Conservation (phyloP, 2,888 invertebrate genomes). For the Drosophila suboccidentalis region DNA sequence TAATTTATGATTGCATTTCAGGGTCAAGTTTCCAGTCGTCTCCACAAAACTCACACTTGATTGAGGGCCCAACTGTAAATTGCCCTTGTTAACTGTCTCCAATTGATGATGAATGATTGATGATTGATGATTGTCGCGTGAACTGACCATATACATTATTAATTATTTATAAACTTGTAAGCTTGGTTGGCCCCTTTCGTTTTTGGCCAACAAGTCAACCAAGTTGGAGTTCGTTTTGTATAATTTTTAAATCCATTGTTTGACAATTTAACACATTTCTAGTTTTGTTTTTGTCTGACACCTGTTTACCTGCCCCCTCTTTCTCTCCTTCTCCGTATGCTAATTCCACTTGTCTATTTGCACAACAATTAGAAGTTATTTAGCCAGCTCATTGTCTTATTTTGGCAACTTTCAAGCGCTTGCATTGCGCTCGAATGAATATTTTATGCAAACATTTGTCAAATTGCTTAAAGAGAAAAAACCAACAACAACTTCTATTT, state of each 20-base stretch:
- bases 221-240: slow-evolving; percentile 32
- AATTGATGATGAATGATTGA: slow-evolving; percentile 66
- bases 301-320: slow-evolving; percentile 3
- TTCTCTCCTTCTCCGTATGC: slow-evolving; percentile 32
- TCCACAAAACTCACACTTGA: slow-evolving; percentile 23
- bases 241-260: slow-evolving; percentile 55
- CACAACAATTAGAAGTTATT: slow-evolving; percentile 77
- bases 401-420: slow-evolving; percentile 58
- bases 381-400: slow-evolving; percentile 68
- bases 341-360: slow-evolving; percentile 64
- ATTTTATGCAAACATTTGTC: slow-evolving; percentile 72
- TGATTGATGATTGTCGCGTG: slow-evolving; percentile 79
- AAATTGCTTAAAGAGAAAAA: slow-evolving; percentile 29
- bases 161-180: slow-evolving; percentile 54
- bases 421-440: slow-evolving; percentile 72
- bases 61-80: slow-evolving; percentile 47
- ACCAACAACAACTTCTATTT: slow-evolving; percentile 29
- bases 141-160: slow-evolving; percentile 30
- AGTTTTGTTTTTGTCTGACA: slow-evolving; percentile 26
- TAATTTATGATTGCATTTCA: slow-evolving; percentile 47
- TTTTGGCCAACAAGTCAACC: slow-evolving; percentile 46
- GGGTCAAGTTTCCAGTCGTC: slow-evolving; percentile 53
- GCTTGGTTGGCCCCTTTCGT: slow-evolving; percentile 67
- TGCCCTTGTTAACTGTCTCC: slow-evolving; percentile 33
- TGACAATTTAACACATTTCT: slow-evolving; percentile 70